These are phyloP conservation scores for Acanthopleura granulata DNA, from an alignment of 2,888 invertebrate genomes.

Conservation along the genomic window DNA sequence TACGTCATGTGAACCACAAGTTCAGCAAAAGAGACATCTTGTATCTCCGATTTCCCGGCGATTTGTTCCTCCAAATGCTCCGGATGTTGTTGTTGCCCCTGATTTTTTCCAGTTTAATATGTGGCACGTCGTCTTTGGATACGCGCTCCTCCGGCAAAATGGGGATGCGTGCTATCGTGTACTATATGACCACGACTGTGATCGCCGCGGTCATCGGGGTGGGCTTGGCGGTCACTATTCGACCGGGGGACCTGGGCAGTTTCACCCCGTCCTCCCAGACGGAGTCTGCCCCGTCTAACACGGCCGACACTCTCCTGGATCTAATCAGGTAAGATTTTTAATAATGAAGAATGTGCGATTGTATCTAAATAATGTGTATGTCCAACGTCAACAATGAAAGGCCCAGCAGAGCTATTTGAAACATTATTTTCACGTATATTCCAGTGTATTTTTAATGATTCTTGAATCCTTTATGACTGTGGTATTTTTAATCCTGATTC, in stretches of 20 bases:
- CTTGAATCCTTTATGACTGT: too few relatives aligned
- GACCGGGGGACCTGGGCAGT: conserved; percentile 76
- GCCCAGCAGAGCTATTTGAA: too few relatives aligned
- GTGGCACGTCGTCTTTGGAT: conserved; percentile 87
- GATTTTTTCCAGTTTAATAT: conserved; percentile 76
- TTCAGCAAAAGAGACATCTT: conserved; percentile 75
- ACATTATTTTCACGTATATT: too few relatives aligned
- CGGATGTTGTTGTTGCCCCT: conserved; percentile 80
- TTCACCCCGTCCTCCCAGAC: neutral
- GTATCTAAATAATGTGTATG: too few relatives aligned
- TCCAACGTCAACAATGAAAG: too few relatives aligned
- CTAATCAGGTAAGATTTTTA: conserved; percentile 28
- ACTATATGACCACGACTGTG: conserved; percentile 92
- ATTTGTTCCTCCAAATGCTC: conserved; percentile 77
- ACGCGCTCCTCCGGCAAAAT: conserved; percentile 89
- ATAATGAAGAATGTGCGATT: too few relatives aligned
- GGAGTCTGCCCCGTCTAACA: neutral
- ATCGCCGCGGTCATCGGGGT: conserved; percentile 92
- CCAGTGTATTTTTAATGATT: too few relatives aligned
- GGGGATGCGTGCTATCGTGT: conserved; percentile 86
- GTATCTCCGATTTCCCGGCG: conserved; percentile 78
- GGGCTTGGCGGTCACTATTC: conserved; percentile 87
- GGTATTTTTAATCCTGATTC: too few relatives aligned
- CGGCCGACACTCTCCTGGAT: conserved; percentile 43
- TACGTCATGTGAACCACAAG: conserved; percentile 74